A percentile compares a stretch with the other conserved stretches of the same genome.
Evolutionary conservation across 2,113 vertebrate genomes (phyloP).

Genomic region (Lucifuga dentata): DNA sequence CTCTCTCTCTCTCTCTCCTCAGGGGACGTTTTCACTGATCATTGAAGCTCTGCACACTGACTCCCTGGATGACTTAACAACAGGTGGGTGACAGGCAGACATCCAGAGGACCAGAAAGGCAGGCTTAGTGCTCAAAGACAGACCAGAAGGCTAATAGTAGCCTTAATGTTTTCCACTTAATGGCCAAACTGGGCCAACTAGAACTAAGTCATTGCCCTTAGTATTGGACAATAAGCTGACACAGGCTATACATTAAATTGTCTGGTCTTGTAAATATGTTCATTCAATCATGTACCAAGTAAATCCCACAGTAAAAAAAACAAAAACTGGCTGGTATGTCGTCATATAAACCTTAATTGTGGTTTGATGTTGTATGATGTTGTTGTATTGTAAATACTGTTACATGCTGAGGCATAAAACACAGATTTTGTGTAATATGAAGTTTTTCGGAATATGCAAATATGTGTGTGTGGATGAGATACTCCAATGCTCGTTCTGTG

Average conservation of each 20-base stretch:
- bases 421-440: no score
- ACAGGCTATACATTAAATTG: no score
- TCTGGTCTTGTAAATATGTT: no score
- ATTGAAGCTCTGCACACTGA: conserved; percentile 97
- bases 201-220: background rate
- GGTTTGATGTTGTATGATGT: no score
- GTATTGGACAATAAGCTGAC: background rate
- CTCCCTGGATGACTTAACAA: conserved; percentile 92
- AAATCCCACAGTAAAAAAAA: no score
- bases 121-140: conserved; percentile 50
- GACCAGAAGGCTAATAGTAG: conserved; percentile 44
- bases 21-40: conserved; percentile 99
- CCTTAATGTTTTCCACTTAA: conserved; percentile 34
- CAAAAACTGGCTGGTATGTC: no score
- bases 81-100: conserved; percentile 86
- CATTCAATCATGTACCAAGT: no score
- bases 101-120: conserved; percentile 35
- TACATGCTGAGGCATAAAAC: no score
- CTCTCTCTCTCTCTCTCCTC: conserved; percentile 48
- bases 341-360: background rate
- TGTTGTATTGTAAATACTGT: no score
- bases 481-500: no score
- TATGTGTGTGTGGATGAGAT: no score
- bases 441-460: no score
- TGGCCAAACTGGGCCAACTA: conserved; percentile 2